Base-by-base conservation (phyloP, 2,888 invertebrate genomes). In the Apomyelois bistriatella region DNA sequence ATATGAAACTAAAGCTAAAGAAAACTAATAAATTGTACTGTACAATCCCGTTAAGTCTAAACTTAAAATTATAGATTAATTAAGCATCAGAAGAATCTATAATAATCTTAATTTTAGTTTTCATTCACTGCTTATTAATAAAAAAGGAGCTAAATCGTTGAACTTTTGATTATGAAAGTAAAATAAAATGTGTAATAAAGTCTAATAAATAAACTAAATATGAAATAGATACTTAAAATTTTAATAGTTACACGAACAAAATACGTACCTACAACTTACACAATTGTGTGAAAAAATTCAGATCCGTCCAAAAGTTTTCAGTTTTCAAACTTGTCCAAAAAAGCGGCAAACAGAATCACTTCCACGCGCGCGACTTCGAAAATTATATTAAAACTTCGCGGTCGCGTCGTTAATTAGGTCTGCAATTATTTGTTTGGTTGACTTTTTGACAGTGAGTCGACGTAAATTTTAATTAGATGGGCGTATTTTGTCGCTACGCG, bases 391-490 rank as follows among this genome's bases (percentile, higher is more conserved):
- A 55, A 74, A 73, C 70, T 72, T 58, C 56, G 52, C 56, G 55
- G 59, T 59, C 71, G 59, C 61, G 53, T 61, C 64, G 69, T 68
- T 70, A 74, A 74, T 71, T 68, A 72, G 65, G 62, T 64, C 65
- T 69, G 65, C 61, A 63, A 66, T 65, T 73, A 70, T 75, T 76
- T 75, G 71, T 77, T 74, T 68, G 65, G 65, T 60, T 68, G 70
- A 73, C 72, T 80, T 81, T 79, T 64, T 76, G 82, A 80, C 73
- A 74, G 67, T 74, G 66, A 72, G 72, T 66, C 71, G 74, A 76
- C 82, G 81, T 78, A 79, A 81, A 79, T 75, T 80, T 78, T 71
- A 74, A 74, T 76, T 67, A 69, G 69, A 69, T 70, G 72, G 65
- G 61, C 59, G 64, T 28, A 13, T 12, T 43, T 3, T 10, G 43